Evolutionary conservation across 2,888 invertebrate species (phyloP).

Genomic region (Lagria hirta): DNA sequence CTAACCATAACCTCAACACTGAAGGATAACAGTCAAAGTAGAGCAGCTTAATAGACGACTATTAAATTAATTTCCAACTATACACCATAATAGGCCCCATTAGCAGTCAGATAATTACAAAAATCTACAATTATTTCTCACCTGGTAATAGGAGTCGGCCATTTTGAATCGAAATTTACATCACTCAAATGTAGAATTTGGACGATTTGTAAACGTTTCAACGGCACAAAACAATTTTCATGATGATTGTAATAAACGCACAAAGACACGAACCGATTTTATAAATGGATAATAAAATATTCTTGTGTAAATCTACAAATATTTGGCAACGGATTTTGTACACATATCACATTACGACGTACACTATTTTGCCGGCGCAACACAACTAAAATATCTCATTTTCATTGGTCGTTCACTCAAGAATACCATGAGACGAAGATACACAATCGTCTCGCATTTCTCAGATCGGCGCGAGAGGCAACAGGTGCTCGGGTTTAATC

Average conservation of each 20-base stretch:
- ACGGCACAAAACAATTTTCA: slow-evolving; percentile 8
- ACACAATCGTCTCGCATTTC: slow-evolving; percentile 2
- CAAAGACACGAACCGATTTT: slow-evolving; percentile 1
- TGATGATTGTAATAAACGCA: slow-evolving; percentile 3
- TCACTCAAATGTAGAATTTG: slow-evolving; percentile 33
- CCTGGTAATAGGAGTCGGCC: slow-evolving; percentile 69
- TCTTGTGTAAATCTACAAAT: slow-evolving; percentile 13
- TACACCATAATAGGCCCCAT: slow-evolving; percentile 2
- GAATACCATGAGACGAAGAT: slow-evolving; percentile 12
- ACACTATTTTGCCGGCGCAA: slow-evolving; percentile 34
- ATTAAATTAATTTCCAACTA: slow-evolving; percentile 1
- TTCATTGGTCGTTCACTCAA: slow-evolving; percentile 15
- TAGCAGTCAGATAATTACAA: slow-evolving; percentile 20
- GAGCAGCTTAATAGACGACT: background rate
- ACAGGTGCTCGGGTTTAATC: slow-evolving; percentile 21
- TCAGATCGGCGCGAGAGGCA: slow-evolving; percentile 2
- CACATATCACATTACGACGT: slow-evolving; percentile 28
- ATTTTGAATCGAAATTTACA: slow-evolving; percentile 56
- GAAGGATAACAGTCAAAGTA: background rate
- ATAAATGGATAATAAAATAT: slow-evolving; percentile 10
- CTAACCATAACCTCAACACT: background rate
- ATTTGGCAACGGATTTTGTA: slow-evolving; percentile 25
- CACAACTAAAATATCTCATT: slow-evolving; percentile 21
- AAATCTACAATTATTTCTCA: slow-evolving; percentile 49
- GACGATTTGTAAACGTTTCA: slow-evolving; percentile 12